Percentiles rank a stretch among this genome's conserved stretches.
Evolutionary conservation across 2,888 invertebrate species (phyloP).

Genomic region (Halocaridina rubra): DNA sequence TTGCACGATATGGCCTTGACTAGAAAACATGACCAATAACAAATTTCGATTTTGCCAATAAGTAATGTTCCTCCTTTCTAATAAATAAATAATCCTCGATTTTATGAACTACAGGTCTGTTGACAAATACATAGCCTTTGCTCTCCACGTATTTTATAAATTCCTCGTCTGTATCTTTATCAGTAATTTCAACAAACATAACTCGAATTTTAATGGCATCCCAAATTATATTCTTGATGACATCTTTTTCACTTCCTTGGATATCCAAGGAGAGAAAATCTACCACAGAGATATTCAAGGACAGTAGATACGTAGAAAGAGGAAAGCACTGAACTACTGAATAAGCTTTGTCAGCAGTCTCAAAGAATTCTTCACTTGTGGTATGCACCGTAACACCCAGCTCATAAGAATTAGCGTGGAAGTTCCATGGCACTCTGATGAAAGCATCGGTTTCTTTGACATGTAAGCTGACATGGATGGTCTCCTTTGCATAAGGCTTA

Average conservation of each 20-base stretch:
- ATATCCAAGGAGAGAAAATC: conserved; percentile 40
- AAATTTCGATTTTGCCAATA: too few relatives aligned
- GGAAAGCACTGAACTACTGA: conserved; percentile 30
- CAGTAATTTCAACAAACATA: neutral
- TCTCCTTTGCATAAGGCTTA: neutral
- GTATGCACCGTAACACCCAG: neutral
- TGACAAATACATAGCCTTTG: neutral
- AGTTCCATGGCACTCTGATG: neutral
- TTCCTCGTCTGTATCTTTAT: neutral
- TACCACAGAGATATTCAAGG: conserved; percentile 14
- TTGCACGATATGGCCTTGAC: too few relatives aligned
- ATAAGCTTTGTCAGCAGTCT: neutral
- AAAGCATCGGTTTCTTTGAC: too few relatives aligned
- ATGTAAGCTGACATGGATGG: neutral
- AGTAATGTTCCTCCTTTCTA: neutral
- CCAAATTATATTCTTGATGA: neutral
- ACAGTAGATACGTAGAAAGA: conserved; percentile 19
- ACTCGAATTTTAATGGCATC: neutral
- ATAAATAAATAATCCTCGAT: neutral
- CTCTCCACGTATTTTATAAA: neutral
- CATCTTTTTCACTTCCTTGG: conserved; percentile 19
- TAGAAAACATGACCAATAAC: too few relatives aligned
- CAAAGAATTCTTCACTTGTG: neutral
- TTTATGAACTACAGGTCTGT: neutral
- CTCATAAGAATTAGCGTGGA: neutral